Evolutionary conservation across 2,888 invertebrate genomes (phyloP), one percentile per base, ranked within the genome.

Genomic region (Xestia xanthographa): DNA sequence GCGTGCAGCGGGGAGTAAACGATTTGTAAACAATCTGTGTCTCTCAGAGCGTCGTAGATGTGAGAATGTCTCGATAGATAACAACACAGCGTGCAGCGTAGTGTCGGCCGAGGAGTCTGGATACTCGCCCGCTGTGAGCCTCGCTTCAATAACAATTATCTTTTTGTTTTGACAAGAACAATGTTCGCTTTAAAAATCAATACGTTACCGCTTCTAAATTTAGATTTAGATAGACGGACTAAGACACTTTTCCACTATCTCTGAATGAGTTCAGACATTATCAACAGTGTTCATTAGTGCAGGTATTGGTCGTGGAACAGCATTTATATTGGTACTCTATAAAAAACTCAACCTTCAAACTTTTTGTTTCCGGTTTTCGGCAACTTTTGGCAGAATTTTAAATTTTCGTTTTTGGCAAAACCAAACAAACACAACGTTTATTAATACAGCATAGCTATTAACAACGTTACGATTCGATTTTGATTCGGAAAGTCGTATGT

Each of bases 11-110:
- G 29, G n/a, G 26, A 43, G 26, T 41, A 65, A 77, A 72, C 78
- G 78, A 77, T 77, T 83, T 83, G 72, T 83, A 83, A 80, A 80
- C 80, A 83, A 80, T 72, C 73, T 65, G 53, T 20, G 79, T 41
- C 72, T 12, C 38, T 8, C 38, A 5, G 63, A 17, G 66, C 11
- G 29, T 38, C 11, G 29, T 38, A 41, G 71, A 80, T 68, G 67
- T 65, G 65, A 58, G 50, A 72, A 58, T 34, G 41, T 72, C 63
- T 48, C 71, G 67, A 53, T 60, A 65, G 58, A 68, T 50, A 75
- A 62, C 50, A 43, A 43, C 5, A 29, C 22, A 12, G 34, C 34
- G 34, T 34, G 2, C 34, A 9, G 38, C 38, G 67, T 67, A 9
- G 48, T 8, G 4, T 1, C 22, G 22, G 12, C 29, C 20, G 45